Evolutionary conservation across 2,888 invertebrate species (phyloP), one percentile per base, ranked within the genome.

Genomic region (Anarsia innoxiella): DNA sequence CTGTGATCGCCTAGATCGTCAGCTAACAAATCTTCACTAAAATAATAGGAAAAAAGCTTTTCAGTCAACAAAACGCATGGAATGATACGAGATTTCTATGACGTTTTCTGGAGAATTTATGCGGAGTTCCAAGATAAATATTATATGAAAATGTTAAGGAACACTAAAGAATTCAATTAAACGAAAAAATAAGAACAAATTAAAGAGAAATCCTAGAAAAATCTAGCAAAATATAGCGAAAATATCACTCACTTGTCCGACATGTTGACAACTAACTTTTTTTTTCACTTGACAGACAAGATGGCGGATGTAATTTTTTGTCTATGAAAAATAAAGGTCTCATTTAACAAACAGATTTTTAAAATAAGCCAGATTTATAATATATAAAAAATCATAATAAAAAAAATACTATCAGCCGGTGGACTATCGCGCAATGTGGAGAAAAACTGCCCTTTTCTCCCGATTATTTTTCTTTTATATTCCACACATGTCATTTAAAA

Each of bases 1-100:
- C 83, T 83, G 41, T 83, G 83, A 45, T 83, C 86, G 40, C 80
- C 83, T 54, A 82, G 70, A 66, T 85, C 84, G 45, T 86, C 86
- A 39, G 70, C 79, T 48, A 86, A 63, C 51, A 85, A 73, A 51
- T 86, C 86, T 56, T 86, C 85, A 68, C 86, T 86, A 73, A 6
- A 69, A 73, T 51, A 8, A 14, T 37, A 40, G 25, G n/a, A n/a
- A n/a, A n/a, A n/a, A 12, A 19, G 16, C 4, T 13, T 12, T 10
- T 35, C 15, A 4, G 9, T 13, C 3, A n/a, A 12, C 10, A 5
- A 19, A 39, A 42, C 50, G 39, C 47, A 44, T 46, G 46, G 32
- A n/a, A 12, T n/a, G n/a, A n/a, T n/a, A n/a, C n/a, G n/a, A n/a
- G n/a, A n/a, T n/a, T n/a, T n/a, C n/a, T n/a, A n/a, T n/a, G n/a